phyloP scores from a whole-genome alignment of 1,140 invertebrate genomes.

The Leguminivora glycinivorella region DNA sequence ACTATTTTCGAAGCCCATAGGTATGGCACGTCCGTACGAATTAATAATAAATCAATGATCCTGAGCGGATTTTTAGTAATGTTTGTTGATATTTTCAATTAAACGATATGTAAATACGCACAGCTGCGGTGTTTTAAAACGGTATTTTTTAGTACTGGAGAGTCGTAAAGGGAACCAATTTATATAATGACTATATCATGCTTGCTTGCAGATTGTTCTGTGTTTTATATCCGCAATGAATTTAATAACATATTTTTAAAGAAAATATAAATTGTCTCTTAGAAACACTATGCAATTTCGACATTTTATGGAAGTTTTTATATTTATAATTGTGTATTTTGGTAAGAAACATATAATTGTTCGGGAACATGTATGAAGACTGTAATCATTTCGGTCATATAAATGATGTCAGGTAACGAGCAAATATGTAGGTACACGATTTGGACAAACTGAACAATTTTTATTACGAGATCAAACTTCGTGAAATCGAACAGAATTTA shows the following conservation, averaged over 20 bases:
- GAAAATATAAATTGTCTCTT: background rate
- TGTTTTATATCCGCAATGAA: background rate
- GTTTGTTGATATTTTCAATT: conserved; percentile 51
- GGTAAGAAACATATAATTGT: background rate
- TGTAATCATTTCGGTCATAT: no score
- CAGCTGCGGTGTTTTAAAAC: background rate
- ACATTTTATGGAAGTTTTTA: background rate
- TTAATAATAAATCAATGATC: no score
- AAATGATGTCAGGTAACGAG: no score
- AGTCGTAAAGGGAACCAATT: background rate
- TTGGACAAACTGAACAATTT: no score
- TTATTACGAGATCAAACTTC: no score
- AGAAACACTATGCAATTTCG: background rate
- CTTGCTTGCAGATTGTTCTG: background rate
- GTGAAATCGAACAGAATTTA: no score
- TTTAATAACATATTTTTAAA: background rate
- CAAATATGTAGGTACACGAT: no score
- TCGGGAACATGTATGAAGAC: no score
- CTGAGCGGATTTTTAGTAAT: conserved; percentile 42
- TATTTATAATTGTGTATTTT: background rate
- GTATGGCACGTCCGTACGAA: no score
- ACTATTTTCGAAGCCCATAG: no score
- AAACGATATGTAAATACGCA: conserved; percentile 34
- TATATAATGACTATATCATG: background rate
- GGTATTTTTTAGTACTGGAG: conserved; percentile 18